Evolutionary conservation across 1,140 invertebrate genomes (phyloP).

Genomic region (Paralvinella palmiformis): DNA sequence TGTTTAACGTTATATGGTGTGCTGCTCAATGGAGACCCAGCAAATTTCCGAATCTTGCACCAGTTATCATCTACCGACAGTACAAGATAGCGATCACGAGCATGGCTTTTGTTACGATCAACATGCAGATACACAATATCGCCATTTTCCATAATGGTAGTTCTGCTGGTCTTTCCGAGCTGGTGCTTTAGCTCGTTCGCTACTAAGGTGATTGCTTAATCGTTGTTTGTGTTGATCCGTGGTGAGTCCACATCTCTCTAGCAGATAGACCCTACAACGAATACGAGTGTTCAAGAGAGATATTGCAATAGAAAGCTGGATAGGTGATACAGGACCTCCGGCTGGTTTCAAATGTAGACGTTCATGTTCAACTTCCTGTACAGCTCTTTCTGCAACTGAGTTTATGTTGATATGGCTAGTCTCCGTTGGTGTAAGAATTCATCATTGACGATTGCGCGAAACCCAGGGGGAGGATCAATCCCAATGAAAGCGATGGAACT

Average conservation of each 20-base stretch:
- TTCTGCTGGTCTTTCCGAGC: not conserved
- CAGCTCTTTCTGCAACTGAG: constrained; percentile 23
- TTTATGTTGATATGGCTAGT: constrained; percentile 25
- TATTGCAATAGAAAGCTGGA: not conserved
- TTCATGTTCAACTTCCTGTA: not conserved
- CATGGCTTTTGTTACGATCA: not conserved
- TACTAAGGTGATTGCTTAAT: not conserved
- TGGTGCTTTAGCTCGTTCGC: not conserved
- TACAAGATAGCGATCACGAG: not conserved
- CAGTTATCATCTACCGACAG: not conserved
- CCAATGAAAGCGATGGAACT: constrained; percentile 21
- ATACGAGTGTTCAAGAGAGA: not conserved
- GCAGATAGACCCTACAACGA: not conserved
- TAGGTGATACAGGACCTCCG: not conserved
- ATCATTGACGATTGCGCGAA: constrained; percentile 17
- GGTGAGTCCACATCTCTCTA: not conserved
- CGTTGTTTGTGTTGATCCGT: not conserved
- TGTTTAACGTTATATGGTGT: no score
- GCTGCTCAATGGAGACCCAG: no score
- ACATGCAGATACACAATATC: not conserved
- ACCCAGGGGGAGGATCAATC: constrained; percentile 23
- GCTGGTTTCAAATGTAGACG: not conserved
- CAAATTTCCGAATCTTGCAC: constrained; percentile 2
- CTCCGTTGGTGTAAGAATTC: constrained; percentile 12
- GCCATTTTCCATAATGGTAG: not conserved